Evolutionary conservation across 1,140 invertebrate genomes (phyloP).

Genomic region (Leptopilina clavipes): DNA sequence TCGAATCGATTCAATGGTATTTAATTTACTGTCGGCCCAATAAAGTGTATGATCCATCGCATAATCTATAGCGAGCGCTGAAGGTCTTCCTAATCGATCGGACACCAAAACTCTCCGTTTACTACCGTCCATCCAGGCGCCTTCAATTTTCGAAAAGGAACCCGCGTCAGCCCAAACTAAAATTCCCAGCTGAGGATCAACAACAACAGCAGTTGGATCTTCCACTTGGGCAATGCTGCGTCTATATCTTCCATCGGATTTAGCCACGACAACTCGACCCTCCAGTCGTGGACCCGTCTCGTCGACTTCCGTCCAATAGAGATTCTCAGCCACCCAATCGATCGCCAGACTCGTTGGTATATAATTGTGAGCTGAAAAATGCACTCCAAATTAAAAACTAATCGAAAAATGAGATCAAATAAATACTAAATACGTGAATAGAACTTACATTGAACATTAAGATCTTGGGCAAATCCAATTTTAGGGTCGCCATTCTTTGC

Average conservation of each 20-base stretch:
- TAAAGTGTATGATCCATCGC: conserved; percentile 92
- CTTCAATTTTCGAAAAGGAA: conserved; percentile 88
- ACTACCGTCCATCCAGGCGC: conserved; percentile 96
- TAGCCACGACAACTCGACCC: conserved; percentile 89
- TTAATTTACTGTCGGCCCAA: conserved; percentile 96
- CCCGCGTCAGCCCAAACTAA: conserved; percentile 95
- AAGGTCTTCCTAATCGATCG: conserved; percentile 87
- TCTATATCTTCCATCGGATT: conserved; percentile 92
- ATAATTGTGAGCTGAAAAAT: conserved; percentile 76
- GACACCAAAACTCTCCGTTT: conserved; percentile 87
- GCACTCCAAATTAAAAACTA: conserved; percentile 32
- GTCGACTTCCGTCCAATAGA: conserved; percentile 96
- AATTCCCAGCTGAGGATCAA: conserved; percentile 89
- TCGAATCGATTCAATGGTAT: conserved; percentile 92
- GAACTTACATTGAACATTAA: conserved; percentile 82
- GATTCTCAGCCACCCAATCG: conserved; percentile 93
- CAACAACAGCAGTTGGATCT: conserved; percentile 88
- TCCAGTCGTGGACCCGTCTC: conserved; percentile 75
- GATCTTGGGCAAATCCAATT: conserved; percentile 90
- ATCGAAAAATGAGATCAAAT: neutral
- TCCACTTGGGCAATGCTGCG: conserved; percentile 86
- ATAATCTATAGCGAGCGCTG: conserved; percentile 92
- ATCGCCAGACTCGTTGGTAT: conserved; percentile 90
- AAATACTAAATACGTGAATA: conserved; percentile 35
- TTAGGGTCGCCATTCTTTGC: conserved; percentile 84